Evolutionary conservation across 2,888 invertebrate species (phyloP).

Genomic region (Yponomeuta sedellus): DNA sequence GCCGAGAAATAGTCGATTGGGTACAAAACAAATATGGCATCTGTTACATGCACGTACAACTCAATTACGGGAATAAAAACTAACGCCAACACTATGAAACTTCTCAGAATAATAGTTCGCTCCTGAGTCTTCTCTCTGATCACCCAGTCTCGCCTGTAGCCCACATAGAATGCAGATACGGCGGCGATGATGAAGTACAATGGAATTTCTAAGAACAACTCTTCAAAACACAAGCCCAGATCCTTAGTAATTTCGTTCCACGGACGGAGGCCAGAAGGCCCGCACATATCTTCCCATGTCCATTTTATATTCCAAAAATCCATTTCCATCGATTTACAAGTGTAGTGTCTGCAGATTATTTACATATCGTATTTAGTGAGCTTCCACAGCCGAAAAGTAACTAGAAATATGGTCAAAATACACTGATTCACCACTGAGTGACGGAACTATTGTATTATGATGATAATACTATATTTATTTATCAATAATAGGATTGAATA

Average conservation of each 20-base stretch:
- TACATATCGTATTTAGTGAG: not conserved
- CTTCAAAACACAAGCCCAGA: slow-evolving; percentile 90
- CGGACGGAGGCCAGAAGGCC: slow-evolving; percentile 81
- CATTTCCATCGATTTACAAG: not conserved
- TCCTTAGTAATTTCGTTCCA: slow-evolving; percentile 84
- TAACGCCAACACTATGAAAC: slow-evolving; percentile 78
- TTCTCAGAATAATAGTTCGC: slow-evolving; percentile 79
- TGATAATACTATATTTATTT: no score
- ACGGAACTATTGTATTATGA: no score
- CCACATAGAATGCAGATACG: slow-evolving; percentile 88
- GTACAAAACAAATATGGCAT: slow-evolving; percentile 61
- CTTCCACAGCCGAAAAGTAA: no score
- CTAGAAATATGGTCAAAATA: no score
- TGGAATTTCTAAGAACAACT: slow-evolving; percentile 87
- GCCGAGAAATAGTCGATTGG: slow-evolving; percentile 84
- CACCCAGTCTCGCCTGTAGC: slow-evolving; percentile 79
- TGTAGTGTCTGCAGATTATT: not conserved
- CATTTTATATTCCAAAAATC: slow-evolving; percentile 54
- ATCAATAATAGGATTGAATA: no score
- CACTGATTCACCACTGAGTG: no score
- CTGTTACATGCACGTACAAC: slow-evolving; percentile 79
- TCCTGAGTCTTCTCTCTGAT: slow-evolving; percentile 79
- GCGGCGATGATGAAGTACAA: slow-evolving; percentile 83
- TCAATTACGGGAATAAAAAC: slow-evolving; percentile 81
- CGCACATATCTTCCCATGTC: slow-evolving; percentile 87